Conservation (phyloP, 35 echinoderm and acorn worm species). For the Anneissia japonica region DNA sequence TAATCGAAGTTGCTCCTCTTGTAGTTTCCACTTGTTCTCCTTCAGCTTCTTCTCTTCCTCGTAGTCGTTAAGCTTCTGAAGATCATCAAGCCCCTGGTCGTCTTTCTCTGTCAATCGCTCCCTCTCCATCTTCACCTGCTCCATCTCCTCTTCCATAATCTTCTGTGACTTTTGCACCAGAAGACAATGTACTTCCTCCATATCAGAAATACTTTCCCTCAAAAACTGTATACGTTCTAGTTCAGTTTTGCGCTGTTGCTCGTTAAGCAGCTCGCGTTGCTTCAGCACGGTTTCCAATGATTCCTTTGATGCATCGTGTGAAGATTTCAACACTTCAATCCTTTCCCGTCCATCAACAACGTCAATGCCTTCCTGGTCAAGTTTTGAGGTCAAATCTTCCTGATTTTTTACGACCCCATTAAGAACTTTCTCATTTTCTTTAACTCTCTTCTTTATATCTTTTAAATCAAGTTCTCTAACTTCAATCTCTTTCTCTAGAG, state of each 20-base stretch:
- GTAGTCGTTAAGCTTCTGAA: not conserved
- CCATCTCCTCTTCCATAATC: constrained; percentile 11
- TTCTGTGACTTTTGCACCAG: not conserved
- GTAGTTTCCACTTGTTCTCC: not conserved
- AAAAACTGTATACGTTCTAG: not conserved
- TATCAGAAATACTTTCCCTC: not conserved
- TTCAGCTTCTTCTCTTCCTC: constrained; percentile 7
- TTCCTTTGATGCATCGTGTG: not conserved
- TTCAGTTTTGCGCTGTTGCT: not conserved
- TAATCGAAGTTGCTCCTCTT: not conserved
- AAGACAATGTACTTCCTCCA: not conserved
- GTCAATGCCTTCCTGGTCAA: not conserved
- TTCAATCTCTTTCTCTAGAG: not conserved
- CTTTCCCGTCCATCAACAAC: not conserved
- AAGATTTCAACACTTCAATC: not conserved
- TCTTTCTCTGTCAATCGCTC: not conserved
- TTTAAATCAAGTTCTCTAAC: not conserved
- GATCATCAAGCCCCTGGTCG: not conserved
- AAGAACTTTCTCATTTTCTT: not conserved
- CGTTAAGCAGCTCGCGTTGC: not conserved
- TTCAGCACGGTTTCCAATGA: not conserved
- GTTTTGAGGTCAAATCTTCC: not conserved
- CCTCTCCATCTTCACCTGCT: not conserved
- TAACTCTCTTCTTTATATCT: not conserved
- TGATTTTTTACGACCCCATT: not conserved